Evolutionary conservation across 1,140 invertebrate species (phyloP).

Genomic region (Orius insidiosus): DNA sequence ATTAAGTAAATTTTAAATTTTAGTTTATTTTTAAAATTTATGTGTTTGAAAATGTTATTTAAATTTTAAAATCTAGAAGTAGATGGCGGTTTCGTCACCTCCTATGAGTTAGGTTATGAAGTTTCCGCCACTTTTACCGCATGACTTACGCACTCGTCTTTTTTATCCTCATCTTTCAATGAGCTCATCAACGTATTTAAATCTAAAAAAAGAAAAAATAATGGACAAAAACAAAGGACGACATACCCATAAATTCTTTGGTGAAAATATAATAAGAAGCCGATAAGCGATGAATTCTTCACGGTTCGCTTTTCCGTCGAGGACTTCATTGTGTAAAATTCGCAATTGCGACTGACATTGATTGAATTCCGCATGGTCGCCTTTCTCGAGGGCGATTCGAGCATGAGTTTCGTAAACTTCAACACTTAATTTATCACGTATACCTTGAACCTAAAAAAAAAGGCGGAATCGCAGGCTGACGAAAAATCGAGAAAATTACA

Average conservation of each 20-base stretch:
- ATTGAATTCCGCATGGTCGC: slow-evolving; percentile 97
- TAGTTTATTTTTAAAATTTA: too few species aligned
- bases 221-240: background rate
- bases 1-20: too few species aligned
- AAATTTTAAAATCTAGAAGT: too few species aligned
- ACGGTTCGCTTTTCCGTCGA: slow-evolving; percentile 40
- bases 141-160: slow-evolving; percentile 69
- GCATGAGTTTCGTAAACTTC: slow-evolving; percentile 97
- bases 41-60: too few species aligned
- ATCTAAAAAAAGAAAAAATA: slow-evolving; percentile 45
- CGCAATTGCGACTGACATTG: slow-evolving; percentile 96
- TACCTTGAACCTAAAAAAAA: slow-evolving; percentile 68
- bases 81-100: too few species aligned
- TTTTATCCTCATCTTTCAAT: slow-evolving; percentile 56
- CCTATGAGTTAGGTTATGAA: too few species aligned
- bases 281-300: slow-evolving; percentile 89
- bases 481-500: too few species aligned
- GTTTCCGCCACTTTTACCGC: slow-evolving; percentile 73
- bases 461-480: too few species aligned
- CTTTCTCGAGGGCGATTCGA: slow-evolving; percentile 87
- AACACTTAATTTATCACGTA: slow-evolving; percentile 84
- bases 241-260: slow-evolving; percentile 82
- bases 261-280: slow-evolving; percentile 96
- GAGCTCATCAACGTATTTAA: slow-evolving; percentile 75
- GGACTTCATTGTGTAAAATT: slow-evolving; percentile 69